Evolutionary conservation across 2,113 vertebrate species (phyloP).

Genomic region (Dicentrarchus labrax): DNA sequence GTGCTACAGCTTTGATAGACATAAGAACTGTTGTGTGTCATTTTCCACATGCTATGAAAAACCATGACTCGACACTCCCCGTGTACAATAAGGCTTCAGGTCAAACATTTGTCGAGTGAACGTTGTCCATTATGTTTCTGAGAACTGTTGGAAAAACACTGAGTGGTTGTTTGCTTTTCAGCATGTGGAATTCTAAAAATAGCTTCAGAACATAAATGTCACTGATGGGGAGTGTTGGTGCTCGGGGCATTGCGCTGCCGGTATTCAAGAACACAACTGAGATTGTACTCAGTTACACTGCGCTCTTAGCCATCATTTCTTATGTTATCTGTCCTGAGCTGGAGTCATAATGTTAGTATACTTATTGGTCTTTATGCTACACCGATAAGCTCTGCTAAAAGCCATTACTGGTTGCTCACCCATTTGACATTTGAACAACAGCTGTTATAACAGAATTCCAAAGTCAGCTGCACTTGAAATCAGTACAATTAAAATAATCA

Average conservation of each 20-base stretch:
- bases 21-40: neutral
- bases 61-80: neutral
- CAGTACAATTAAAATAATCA: neutral
- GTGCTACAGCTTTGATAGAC: neutral
- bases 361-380: neutral
- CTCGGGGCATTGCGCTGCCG: neutral
- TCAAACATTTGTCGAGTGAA: slow-evolving; percentile 10
- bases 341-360: neutral
- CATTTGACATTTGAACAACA: slow-evolving; percentile 22
- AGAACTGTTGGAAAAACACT: neutral
- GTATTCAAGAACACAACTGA: neutral
- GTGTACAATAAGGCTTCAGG: neutral
- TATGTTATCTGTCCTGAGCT: neutral
- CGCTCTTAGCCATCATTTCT: neutral
- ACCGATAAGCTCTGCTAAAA: slow-evolving; percentile 18
- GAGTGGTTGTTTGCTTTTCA: slow-evolving; percentile 5
- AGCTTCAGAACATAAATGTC: slow-evolving; percentile 16
- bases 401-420: neutral
- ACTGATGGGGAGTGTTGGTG: slow-evolving; percentile 9
- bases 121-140: neutral
- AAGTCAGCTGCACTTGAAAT: neutral
- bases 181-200: slow-evolving; percentile 30
- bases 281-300: rapidly evolving
- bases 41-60: neutral
- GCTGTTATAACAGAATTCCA: neutral